A percentile compares a stretch with the other conserved stretches of the same genome.
These are phyloP conservation scores for Pseudochirops cupreus DNA, from an alignment of 2,797 vertebrate genomes.

Conservation along the genomic window DNA sequence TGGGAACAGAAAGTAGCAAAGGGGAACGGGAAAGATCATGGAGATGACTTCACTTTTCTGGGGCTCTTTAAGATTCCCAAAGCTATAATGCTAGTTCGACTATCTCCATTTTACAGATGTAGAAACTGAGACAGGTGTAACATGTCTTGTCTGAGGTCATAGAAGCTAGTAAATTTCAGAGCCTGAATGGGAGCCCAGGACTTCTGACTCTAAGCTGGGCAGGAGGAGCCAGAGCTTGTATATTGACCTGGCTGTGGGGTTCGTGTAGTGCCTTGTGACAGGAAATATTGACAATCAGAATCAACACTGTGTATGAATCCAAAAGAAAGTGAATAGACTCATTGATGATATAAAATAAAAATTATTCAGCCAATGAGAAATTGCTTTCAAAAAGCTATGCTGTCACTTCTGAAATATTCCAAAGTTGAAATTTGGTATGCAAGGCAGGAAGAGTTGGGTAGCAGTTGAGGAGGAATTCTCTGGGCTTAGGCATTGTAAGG, in stretches of 20 bases:
- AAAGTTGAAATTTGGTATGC: conserved; percentile 57
- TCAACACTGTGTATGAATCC: conserved; percentile 11
- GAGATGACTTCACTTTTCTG: background rate
- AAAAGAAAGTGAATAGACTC: conserved; percentile 47
- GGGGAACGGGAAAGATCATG: background rate
- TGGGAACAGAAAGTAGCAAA: background rate
- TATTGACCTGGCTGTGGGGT: background rate
- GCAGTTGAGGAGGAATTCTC: background rate
- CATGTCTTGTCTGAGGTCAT: background rate
- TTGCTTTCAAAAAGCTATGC: conserved; percentile 1
- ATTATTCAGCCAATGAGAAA: conserved; percentile 45
- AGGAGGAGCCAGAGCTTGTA: background rate
- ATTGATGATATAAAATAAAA: conserved; percentile 5
- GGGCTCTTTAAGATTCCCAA: background rate
- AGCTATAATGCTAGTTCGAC: background rate
- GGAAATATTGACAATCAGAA: background rate
- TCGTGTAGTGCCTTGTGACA: background rate
- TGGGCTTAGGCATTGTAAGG: background rate
- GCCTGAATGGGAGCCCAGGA: background rate
- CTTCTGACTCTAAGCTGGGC: background rate
- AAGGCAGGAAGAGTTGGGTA: conserved; percentile 23
- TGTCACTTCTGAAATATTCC: conserved; percentile 52
- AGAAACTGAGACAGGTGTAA: background rate
- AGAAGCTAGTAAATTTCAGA: background rate
- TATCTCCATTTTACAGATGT: background rate